Conservation (phyloP, 2,888 invertebrate genomes). For the Mythimna loreyi region DNA sequence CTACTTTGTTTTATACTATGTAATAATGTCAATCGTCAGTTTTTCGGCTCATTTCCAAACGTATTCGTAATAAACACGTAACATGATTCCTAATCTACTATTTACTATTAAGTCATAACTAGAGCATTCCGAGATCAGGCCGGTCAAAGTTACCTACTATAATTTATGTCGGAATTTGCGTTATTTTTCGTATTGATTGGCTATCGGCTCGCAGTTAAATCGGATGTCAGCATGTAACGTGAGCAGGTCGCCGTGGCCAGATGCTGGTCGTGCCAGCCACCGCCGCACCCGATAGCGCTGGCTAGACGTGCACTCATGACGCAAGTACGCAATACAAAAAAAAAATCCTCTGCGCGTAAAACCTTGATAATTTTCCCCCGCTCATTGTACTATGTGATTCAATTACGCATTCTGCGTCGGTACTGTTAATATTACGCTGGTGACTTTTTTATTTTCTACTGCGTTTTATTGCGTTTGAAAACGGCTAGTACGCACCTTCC, state of each 20-base stretch:
- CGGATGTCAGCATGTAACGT: slow-evolving; percentile 69
- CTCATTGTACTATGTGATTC: slow-evolving; percentile 53
- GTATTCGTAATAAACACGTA: background rate
- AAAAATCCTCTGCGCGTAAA: slow-evolving; percentile 57
- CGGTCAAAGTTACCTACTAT: slow-evolving; percentile 14
- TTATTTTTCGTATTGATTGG: slow-evolving; percentile 35
- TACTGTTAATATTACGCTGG: slow-evolving; percentile 44
- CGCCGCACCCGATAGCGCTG: slow-evolving; percentile 69
- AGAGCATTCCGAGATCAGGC: background rate
- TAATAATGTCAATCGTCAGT: too few species aligned
- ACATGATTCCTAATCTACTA: background rate
- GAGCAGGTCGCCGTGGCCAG: slow-evolving; percentile 74
- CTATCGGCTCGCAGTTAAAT: slow-evolving; percentile 59
- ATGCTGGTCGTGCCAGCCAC: slow-evolving; percentile 86
- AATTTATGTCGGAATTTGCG: slow-evolving; percentile 7
- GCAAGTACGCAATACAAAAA: slow-evolving; percentile 52
- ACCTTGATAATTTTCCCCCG: slow-evolving; percentile 52
- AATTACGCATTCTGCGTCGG: slow-evolving; percentile 51
- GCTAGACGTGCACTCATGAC: slow-evolving; percentile 68
- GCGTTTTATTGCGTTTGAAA: slow-evolving; percentile 12
- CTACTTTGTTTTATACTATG: too few species aligned
- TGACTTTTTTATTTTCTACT: slow-evolving; percentile 35
- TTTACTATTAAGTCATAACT: background rate
- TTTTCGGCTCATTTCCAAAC: background rate
- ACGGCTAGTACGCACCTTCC: background rate